Base-by-base conservation (phyloP, 2,888 invertebrate species). In the Phragmatobia fuliginosa region DNA sequence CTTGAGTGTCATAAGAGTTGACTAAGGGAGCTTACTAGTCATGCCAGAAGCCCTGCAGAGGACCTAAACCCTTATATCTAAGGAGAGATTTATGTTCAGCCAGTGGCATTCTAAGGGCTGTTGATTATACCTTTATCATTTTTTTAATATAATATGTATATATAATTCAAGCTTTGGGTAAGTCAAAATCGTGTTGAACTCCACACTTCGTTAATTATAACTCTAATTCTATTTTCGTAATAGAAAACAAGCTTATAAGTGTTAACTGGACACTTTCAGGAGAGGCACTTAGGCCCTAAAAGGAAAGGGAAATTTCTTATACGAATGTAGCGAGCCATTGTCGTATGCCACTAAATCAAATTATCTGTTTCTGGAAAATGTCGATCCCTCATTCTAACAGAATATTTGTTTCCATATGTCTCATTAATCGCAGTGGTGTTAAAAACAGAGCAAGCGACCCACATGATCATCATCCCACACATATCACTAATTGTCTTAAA, bases 401-500 rank as follows among this genome's bases (percentile, higher is more conserved):
- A 56, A 56, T 56, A 56, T 1, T 25, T 49, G 25, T n/a, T 16
- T 32, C 21, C 16, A 32, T 52, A 25, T 61, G 31, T 18, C n/a
- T 49, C 32, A 8, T 16, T 25, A 64, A 33, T 41, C 21, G 62
- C 4, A 52, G 33, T 52, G 49, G 33, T 33, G 65, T 65, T 56
- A 52, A 56, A 18, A 41, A 52, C 21, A 62, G 32, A 21, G 16
- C 56, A 25, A 16, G 25, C 10, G 25, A 59, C 14, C 32, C 28
- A 36, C n/a, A 66, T 45, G 1, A n/a, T 49, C 21, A 45, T 49
- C 59, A 36, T 62, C 71, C 71, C 62, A 72, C 70, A 52, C 64
- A 68, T 73, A 71, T 71, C 70, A 59, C 70, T 77, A 75, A 77
- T 75, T 75, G 77, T 67, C 67, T 72, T 69, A 62, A 31, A 41